Percentiles rank a stretch among this genome's conserved stretches.
Conservation (phyloP, 2,113 vertebrate species). For the Sorex araneus region DNA sequence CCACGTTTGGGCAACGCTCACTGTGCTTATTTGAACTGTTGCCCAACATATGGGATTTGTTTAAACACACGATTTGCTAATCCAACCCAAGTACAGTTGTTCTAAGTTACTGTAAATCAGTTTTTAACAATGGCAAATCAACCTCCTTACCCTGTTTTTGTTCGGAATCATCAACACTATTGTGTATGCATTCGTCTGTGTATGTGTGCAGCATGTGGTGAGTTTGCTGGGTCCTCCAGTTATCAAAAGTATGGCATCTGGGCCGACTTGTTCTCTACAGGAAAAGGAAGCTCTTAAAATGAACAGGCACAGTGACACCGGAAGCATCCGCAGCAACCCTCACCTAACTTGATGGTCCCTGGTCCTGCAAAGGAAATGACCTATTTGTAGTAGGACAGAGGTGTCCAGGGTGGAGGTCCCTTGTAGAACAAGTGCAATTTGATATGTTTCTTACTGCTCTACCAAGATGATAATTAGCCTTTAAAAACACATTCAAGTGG, state of each 20-base stretch:
- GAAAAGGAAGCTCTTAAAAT: conserved; percentile 6
- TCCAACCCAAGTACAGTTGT: conserved; percentile 73
- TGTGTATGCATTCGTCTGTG: not conserved
- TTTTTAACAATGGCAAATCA: conserved; percentile 66
- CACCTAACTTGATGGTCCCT: conserved; percentile 74
- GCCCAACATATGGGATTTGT: conserved; percentile 73
- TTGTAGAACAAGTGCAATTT: conserved; percentile 36
- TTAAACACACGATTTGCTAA: conserved; percentile 73
- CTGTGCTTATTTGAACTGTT: conserved; percentile 69
- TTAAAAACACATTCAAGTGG: conserved; percentile 66
- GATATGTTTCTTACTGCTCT: conserved; percentile 54
- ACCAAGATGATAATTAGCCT: conserved; percentile 45
- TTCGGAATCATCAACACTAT: conserved; percentile 9
- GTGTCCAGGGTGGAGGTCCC: not conserved
- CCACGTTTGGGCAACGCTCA: conserved; percentile 64
- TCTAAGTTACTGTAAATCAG: conserved; percentile 64
- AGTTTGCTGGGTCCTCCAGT: conserved; percentile 22
- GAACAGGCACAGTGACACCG: not conserved
- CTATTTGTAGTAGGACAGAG: not conserved
- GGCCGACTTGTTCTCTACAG: conserved; percentile 50
- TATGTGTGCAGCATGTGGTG: conserved; percentile 18
- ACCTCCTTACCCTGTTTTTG: not conserved
- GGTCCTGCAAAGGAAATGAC: conserved; percentile 63
- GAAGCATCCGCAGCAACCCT: not conserved
- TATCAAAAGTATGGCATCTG: not conserved